Percentiles rank a stretch among this genome's conserved stretches.
phyloP scores from a whole-genome alignment of 2,113 vertebrate genomes.

The Salvator merianae region DNA sequence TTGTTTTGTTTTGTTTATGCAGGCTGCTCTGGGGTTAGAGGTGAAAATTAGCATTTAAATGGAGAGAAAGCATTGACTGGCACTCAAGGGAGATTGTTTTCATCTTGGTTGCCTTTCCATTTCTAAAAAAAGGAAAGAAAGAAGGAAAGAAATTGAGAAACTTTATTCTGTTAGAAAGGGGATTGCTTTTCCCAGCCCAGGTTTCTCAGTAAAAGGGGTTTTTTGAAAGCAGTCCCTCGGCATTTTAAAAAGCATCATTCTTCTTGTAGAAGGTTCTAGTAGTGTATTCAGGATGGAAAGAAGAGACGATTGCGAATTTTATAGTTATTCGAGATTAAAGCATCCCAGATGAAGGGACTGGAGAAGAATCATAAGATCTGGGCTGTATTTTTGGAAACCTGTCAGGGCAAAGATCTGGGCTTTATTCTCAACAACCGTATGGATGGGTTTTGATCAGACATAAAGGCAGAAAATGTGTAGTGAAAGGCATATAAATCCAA shows the following conservation, averaged over 20 bases:
- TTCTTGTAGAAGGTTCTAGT: not conserved
- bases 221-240: not conserved
- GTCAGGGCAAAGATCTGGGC: not conserved
- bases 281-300: not conserved
- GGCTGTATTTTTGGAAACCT: not conserved
- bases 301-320: not conserved
- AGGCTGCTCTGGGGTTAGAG: conserved; percentile 36
- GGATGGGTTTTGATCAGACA: not conserved
- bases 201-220: not conserved
- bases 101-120: conserved; percentile 32
- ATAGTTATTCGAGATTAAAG: not conserved
- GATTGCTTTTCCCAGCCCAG: conserved; percentile 22
- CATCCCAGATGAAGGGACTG: not conserved
- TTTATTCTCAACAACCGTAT: not conserved
- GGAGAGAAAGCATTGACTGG: conserved; percentile 28
- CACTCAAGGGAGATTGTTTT: conserved; percentile 34
- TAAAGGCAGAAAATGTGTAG: not conserved
- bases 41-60: conserved; percentile 69
- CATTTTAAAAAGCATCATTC: not conserved
- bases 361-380: not conserved
- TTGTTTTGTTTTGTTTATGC: conserved; percentile 21
- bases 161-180: conserved; percentile 24
- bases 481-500: too few relatives aligned
- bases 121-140: conserved; percentile 38
- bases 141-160: conserved; percentile 9